Conservation (phyloP, 2,888 invertebrate species). For the Apoderus coryli region DNA sequence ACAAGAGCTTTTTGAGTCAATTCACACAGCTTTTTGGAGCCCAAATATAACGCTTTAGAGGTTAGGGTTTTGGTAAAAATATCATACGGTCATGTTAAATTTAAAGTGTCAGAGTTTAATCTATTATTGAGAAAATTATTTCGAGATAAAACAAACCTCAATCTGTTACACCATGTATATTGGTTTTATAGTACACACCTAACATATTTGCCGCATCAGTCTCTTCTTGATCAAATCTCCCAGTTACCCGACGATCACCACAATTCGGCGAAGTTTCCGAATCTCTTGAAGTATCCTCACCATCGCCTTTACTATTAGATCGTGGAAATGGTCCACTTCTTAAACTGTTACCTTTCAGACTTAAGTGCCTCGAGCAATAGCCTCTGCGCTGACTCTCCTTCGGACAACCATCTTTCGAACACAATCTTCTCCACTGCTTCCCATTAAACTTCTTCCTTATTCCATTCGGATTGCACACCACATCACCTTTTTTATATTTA, state of each 20-base stretch:
- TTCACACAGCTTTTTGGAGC: too few species aligned
- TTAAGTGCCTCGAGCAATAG: slow-evolving; percentile 92
- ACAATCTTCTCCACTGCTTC: slow-evolving; percentile 96
- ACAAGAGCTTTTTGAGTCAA: too few species aligned
- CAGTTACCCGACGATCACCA: slow-evolving; percentile 54
- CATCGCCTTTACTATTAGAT: slow-evolving; percentile 45
- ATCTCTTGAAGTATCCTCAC: slow-evolving; percentile 82
- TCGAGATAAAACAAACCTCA: not conserved
- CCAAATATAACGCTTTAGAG: too few species aligned
- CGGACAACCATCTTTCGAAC: slow-evolving; percentile 88
- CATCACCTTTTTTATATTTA: slow-evolving; percentile 95
- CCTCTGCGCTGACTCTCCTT: slow-evolving; percentile 96
- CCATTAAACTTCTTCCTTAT: slow-evolving; percentile 99
- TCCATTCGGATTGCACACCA: slow-evolving; percentile 85
- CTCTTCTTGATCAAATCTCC: slow-evolving; percentile 84
- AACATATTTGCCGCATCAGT: slow-evolving; percentile 95
- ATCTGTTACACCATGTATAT: not conserved
- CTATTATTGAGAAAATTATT: too few species aligned
- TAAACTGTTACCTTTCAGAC: slow-evolving; percentile 59
- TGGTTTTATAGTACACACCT: too few species aligned
- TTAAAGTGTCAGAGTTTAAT: slow-evolving; percentile 5
- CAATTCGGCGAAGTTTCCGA: slow-evolving; percentile 81
- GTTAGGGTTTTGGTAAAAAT: too few species aligned
- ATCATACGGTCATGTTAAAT: not conserved
- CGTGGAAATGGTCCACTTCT: slow-evolving; percentile 34